Evolutionary conservation across 2,888 invertebrate genomes (phyloP).

Genomic region (Drosophila nr. fundita): DNA sequence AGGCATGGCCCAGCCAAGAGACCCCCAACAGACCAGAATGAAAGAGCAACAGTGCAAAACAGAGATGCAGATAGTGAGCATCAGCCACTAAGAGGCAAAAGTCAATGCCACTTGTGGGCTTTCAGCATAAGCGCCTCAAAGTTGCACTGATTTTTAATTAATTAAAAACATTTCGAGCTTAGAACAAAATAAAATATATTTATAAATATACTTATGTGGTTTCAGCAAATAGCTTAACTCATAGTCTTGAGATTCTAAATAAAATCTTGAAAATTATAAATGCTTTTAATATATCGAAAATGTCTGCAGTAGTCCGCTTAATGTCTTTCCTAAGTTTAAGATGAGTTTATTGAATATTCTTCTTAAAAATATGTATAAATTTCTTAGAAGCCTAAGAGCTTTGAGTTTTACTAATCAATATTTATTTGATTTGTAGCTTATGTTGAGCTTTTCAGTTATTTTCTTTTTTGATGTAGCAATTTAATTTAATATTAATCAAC

Average conservation of each 20-base stretch:
- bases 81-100: slow-evolving; percentile 20
- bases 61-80: not conserved
- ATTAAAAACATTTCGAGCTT: not conserved
- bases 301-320: fast-evolving
- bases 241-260: not conserved
- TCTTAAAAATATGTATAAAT: not conserved
- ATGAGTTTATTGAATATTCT: not conserved
- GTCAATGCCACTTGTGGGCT: slow-evolving; percentile 25
- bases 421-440: not conserved
- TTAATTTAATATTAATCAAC: no score
- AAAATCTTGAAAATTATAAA: not conserved
- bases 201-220: no score
- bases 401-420: not conserved
- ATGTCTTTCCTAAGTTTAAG: not conserved
- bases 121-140: slow-evolving; percentile 2
- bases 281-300: not conserved
- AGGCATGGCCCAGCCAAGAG: slow-evolving; percentile 20
- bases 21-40: slow-evolving; percentile 29
- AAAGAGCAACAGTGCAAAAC: slow-evolving; percentile 19
- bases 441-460: not conserved
- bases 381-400: not conserved
- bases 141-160: not conserved
- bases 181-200: no score
- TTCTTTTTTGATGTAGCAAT: no score
- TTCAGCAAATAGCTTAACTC: not conserved